Evolutionary conservation across 2,888 invertebrate species (phyloP).

Genomic region (Platycheirus albimanus): DNA sequence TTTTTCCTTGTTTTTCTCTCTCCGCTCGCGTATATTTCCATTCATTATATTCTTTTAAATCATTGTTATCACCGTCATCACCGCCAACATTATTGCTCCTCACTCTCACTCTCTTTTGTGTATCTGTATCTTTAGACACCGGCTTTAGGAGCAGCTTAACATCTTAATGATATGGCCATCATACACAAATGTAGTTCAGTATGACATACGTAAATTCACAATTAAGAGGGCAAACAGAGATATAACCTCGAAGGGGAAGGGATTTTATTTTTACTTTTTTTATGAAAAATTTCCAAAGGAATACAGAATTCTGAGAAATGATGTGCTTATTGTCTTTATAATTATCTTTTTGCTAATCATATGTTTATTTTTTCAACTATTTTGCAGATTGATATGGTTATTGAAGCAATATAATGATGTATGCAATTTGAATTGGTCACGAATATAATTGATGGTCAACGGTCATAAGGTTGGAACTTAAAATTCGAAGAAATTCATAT

Average conservation of each 20-base stretch:
- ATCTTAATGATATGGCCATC: conserved; percentile 29
- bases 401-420: conserved; percentile 38
- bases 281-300: conserved; percentile 1
- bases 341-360: not conserved
- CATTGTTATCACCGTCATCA: conserved; percentile 36
- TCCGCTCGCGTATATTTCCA: conserved; percentile 55
- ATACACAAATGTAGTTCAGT: conserved; percentile 52
- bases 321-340: not conserved
- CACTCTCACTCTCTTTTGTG: conserved; percentile 61
- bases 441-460: conserved; percentile 46
- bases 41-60: conserved; percentile 52
- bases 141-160: not conserved
- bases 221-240: conserved; percentile 25
- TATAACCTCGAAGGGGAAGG: no score
- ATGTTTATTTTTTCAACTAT: not conserved
- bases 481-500: conserved; percentile 14
- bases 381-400: conserved; percentile 21
- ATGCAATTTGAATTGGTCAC: conserved; percentile 49
- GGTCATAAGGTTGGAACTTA: conserved; percentile 4
- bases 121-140: conserved; percentile 17
- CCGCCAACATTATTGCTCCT: not conserved
- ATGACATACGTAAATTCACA: conserved; percentile 17
- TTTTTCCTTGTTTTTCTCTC: conserved; percentile 42
- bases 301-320: conserved; percentile 12
- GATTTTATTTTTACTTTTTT: conserved; percentile 1